Percentiles rank a stretch among this genome's conserved stretches.
These are phyloP conservation scores for Centruroides vittatus DNA, from an alignment of 1,140 invertebrate species.

Conservation along the genomic window DNA sequence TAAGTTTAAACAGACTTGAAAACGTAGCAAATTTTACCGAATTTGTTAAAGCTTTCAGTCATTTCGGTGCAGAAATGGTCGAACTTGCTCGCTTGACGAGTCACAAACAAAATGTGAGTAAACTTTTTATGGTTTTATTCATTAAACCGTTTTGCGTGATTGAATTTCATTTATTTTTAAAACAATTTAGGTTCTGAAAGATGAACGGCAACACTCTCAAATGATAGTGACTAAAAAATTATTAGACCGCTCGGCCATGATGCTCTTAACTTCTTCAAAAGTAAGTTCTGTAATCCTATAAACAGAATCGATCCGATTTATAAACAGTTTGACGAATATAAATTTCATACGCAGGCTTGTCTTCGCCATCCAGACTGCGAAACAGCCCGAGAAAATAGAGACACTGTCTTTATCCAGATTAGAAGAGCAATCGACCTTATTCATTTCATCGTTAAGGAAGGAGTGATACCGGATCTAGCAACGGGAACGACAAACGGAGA, in stretches of 20 bases:
- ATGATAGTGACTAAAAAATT: slow-evolving; percentile 89
- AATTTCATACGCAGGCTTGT: slow-evolving; percentile 41
- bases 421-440: slow-evolving; percentile 91
- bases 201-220: slow-evolving; percentile 84
- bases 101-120: slow-evolving; percentile 35
- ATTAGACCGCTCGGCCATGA: slow-evolving; percentile 92
- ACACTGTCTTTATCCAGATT: slow-evolving; percentile 91
- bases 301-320: background rate
- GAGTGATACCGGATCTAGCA: slow-evolving; percentile 49
- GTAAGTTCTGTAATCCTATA: slow-evolving; percentile 31
- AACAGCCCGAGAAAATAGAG: slow-evolving; percentile 81
- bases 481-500: slow-evolving; percentile 21
- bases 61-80: slow-evolving; percentile 97
- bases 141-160: background rate
- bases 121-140: background rate
- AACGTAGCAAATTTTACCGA: slow-evolving; percentile 94
- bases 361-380: slow-evolving; percentile 87
- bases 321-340: too few relatives aligned
- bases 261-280: slow-evolving; percentile 93
- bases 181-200: slow-evolving; percentile 59
- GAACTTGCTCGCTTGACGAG: slow-evolving; percentile 87
- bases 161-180: background rate
- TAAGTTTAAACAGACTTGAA: slow-evolving; percentile 50
- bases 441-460: slow-evolving; percentile 92
- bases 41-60: slow-evolving; percentile 96